phyloP scores from a whole-genome alignment of 2,113 vertebrate genomes.

The Antechinus flavipes region DNA sequence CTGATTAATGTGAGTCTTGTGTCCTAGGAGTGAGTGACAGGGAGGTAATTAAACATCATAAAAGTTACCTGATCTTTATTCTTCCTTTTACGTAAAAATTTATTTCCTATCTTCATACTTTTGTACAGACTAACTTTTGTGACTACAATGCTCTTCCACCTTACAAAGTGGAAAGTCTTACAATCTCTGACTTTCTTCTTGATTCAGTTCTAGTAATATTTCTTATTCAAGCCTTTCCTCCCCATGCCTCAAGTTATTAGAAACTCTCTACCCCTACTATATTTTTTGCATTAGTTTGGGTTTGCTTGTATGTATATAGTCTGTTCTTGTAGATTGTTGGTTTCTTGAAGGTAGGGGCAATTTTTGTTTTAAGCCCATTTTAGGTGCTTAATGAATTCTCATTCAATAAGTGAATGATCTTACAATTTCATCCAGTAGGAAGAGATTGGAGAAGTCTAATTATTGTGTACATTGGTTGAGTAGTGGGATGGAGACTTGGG shows the following conservation, averaged over 20 bases:
- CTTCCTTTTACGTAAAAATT: background rate
- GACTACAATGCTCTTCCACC: background rate
- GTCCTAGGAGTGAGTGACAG: background rate
- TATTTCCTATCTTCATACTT: background rate
- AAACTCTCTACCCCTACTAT: background rate
- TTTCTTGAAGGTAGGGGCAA: background rate
- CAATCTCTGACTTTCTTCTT: background rate
- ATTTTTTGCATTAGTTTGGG: background rate
- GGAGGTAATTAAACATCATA: background rate
- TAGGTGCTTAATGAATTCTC: background rate
- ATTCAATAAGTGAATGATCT: background rate
- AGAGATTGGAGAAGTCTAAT: background rate
- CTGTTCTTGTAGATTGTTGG: background rate
- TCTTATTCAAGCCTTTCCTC: background rate
- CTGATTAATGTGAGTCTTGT: constrained; percentile 13
- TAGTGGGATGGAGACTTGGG: background rate
- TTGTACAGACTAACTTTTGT: background rate
- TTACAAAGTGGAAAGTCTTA: background rate
- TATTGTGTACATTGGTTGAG: background rate
- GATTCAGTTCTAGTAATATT: background rate
- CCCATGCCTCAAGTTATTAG: background rate
- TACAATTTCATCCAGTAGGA: background rate
- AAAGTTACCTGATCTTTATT: background rate
- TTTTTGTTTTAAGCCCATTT: background rate
- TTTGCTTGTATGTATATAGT: background rate